Conservation (phyloP, 2,797 vertebrate species). For the Siniperca scherzeri region DNA sequence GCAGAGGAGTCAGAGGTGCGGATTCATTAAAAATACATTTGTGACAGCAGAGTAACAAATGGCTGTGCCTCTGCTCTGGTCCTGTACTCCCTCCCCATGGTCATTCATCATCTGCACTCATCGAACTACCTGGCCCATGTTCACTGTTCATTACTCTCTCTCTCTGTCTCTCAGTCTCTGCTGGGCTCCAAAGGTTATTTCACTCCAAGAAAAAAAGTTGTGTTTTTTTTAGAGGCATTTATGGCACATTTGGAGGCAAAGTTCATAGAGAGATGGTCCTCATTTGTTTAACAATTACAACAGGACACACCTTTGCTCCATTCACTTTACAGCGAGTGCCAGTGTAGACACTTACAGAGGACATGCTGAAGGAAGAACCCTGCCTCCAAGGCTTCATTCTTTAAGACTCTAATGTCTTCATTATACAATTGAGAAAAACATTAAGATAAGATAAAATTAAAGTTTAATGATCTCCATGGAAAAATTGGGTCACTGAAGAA, state of each 20-base stretch:
- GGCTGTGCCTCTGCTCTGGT: constrained; percentile 86
- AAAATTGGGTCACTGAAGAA: constrained; percentile 69
- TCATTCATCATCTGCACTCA: constrained; percentile 89
- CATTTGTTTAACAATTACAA: constrained; percentile 33
- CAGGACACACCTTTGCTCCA: constrained; percentile 1
- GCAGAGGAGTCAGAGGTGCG: constrained; percentile 89
- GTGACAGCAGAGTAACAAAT: constrained; percentile 83
- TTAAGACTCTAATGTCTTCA: constrained; percentile 1
- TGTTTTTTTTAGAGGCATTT: constrained; percentile 29
- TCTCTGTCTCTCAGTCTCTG: constrained; percentile 25
- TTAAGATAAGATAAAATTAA: constrained; percentile 60
- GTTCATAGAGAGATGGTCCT: constrained; percentile 5
- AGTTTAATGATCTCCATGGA: constrained; percentile 64
- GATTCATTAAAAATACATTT: constrained; percentile 89
- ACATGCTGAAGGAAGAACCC: too few relatives aligned
- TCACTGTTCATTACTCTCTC: constrained; percentile 75
- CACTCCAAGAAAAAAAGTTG: not conserved
- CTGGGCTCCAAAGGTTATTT: constrained; percentile 59
- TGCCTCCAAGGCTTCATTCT: constrained; percentile 9
- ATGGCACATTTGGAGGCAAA: constrained; percentile 8
- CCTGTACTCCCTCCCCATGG: constrained; percentile 86
- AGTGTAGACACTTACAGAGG: not conserved
- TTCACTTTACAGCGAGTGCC: constrained; percentile 22
- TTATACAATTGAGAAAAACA: constrained; percentile 34
- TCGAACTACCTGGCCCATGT: constrained; percentile 57